These are phyloP conservation scores for Bambusicola thoracicus DNA, from an alignment of 2,113 vertebrate species.

Conservation along the genomic window DNA sequence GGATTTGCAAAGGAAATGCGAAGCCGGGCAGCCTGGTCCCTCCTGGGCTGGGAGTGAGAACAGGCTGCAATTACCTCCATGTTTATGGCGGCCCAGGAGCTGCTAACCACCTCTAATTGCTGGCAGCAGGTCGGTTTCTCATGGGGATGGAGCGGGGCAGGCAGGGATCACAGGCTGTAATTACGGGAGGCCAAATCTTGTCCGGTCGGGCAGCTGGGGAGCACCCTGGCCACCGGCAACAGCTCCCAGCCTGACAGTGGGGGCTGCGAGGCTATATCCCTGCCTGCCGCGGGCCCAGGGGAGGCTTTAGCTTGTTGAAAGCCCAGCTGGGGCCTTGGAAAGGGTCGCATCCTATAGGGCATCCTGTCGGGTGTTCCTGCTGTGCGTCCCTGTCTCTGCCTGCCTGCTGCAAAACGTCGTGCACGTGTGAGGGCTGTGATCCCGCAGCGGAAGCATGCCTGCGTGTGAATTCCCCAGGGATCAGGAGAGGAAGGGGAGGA, in stretches of 20 bases:
- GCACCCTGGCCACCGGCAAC: not conserved
- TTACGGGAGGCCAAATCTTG: not conserved
- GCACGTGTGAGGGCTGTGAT: not conserved
- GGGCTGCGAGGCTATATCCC: not conserved
- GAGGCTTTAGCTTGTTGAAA: not conserved
- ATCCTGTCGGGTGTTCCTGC: not conserved
- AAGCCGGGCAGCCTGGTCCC: not conserved
- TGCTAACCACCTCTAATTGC: slow-evolving; percentile 39
- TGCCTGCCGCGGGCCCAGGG: fast-evolving
- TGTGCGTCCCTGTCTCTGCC: not conserved
- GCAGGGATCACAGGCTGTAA: not conserved
- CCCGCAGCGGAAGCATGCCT: not conserved
- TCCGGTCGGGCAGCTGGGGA: not conserved
- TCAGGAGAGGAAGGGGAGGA: slow-evolving; percentile 48
- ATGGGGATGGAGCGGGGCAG: not conserved
- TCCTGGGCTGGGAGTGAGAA: not conserved
- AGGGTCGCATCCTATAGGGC: fast-evolving
- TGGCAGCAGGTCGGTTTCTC: not conserved
- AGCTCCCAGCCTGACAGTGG: not conserved
- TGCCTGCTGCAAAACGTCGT: not conserved
- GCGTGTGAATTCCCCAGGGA: slow-evolving; percentile 52
- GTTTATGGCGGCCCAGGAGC: not conserved
- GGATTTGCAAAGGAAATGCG: not conserved
- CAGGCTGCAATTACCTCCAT: not conserved
- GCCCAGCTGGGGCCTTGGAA: not conserved